A percentile compares a stretch with the other conserved stretches of the same genome.
phyloP scores from a whole-genome alignment of 1,140 invertebrate species.

The Leptoteleia sp. region DNA sequence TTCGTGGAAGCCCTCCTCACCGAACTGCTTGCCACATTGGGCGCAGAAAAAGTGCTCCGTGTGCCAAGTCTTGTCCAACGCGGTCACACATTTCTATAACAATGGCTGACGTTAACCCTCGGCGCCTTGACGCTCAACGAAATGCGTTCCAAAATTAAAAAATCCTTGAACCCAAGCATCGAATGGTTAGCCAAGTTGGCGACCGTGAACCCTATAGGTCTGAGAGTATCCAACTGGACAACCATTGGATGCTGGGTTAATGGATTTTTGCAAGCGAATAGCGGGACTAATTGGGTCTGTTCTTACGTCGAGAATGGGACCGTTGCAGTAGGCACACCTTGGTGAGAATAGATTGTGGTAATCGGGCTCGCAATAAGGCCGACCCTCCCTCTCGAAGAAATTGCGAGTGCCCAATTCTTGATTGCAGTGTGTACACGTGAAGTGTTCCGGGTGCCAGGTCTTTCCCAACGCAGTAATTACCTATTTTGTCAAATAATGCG shows the following conservation, averaged over 20 bases:
- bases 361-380: conserved; percentile 98
- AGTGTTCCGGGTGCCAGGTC: conserved; percentile 99
- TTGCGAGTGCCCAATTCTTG: conserved; percentile 98
- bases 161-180: too few species aligned
- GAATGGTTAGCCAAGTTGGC: too few species aligned
- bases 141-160: background rate
- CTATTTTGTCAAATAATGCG: conserved; percentile 74
- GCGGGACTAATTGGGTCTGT: too few species aligned
- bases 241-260: too few species aligned
- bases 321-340: conserved; percentile 98
- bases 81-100: conserved; percentile 98
- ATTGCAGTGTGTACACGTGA: conserved; percentile 97
- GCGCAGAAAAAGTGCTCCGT: conserved; percentile 99
- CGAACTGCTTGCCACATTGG: conserved; percentile 97
- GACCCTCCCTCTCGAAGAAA: conserved; percentile 98
- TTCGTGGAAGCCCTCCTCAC: conserved; percentile 98
- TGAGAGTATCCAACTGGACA: too few species aligned
- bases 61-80: conserved; percentile 99
- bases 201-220: too few species aligned
- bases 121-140: background rate
- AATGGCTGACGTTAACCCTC: conserved; percentile 1
- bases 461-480: conserved; percentile 97
- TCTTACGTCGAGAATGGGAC: conserved; percentile 97
- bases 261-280: too few species aligned
- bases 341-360: conserved; percentile 99